Evolutionary conservation across 2,113 vertebrate genomes (phyloP), one percentile per base, ranked within the genome.

Genomic region (Lethenteron reissneri): DNA sequence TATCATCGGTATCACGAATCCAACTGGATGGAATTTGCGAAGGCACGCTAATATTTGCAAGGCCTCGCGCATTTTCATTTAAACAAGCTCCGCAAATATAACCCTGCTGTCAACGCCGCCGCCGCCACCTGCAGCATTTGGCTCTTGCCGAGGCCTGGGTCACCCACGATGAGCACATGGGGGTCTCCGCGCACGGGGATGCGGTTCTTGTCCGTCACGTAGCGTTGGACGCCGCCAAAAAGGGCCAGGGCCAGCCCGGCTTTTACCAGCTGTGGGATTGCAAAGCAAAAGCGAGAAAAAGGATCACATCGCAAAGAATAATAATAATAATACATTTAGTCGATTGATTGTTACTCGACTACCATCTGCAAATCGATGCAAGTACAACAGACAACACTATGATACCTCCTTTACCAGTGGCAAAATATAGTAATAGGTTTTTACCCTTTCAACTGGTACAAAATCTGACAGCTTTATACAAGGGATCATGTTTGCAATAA

Each of bases 131-230:
- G 92, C 73, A 99, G 78, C 90, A 99, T 90, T 75, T 99, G 94
- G 78, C 94, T 97, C 80, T 99, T 99, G 72, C 94, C 92, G 76
- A 99, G 80, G 74, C 94, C 94, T 4, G 92, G 94, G 81, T 99
- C 94, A 81, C 94, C 94, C 76, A 99, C 92, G 2, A 99, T 79
- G 75, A 99, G 84, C 56, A 99, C 73, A 25, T 99, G 92, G 2
- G n/a, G 88, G 76, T 97, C 90, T 78, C 90, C 94, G 82, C 94
- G 81, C 74, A 99, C 81, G 0, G 94, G 88, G 74, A 99, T 88
- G 74, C 87, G 86, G 78, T 94, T 95, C 81, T 91, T 94, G 78
- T 84, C 88, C 77, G 89, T 89, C 4, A 81, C 82, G 69, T 86
- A 92, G 75, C 95, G 96, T 77, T 94, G 94, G 78, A 84, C 82